phyloP scores from a whole-genome alignment of 2,113 vertebrate genomes.

The Bothrops jararaca region DNA sequence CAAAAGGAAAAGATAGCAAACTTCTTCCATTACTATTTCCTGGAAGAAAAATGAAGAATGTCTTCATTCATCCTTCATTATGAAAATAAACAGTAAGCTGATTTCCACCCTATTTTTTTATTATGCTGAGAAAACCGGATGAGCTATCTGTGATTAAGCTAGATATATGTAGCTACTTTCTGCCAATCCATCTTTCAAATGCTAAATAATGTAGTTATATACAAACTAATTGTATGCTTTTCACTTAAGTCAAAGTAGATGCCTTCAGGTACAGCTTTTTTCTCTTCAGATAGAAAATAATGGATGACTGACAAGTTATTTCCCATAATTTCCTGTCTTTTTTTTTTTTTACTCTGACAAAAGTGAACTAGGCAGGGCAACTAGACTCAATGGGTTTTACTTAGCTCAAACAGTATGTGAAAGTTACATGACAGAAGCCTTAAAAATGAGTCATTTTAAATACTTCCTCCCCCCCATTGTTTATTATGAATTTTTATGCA shows the following conservation, averaged over 20 bases:
- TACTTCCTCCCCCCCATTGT: constrained; percentile 1
- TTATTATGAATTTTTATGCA: constrained; percentile 31
- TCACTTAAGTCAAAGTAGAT: neutral
- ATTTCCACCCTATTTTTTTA: neutral
- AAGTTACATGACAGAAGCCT: constrained; percentile 26
- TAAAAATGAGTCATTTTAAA: constrained; percentile 36
- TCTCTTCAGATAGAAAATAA: constrained; percentile 39
- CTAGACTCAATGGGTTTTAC: constrained; percentile 29
- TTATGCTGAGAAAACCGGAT: neutral
- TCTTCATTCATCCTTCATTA: neutral
- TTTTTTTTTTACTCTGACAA: constrained; percentile 24
- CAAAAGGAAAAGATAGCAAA: neutral
- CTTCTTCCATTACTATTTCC: neutral
- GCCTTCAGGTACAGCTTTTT: neutral
- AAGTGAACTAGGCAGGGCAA: constrained; percentile 45
- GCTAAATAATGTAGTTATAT: neutral
- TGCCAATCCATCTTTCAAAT: neutral
- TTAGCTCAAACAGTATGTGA: constrained; percentile 14
- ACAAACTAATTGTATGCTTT: neutral
- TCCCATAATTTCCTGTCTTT: constrained; percentile 17
- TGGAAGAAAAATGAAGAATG: too few species aligned
- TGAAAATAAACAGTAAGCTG: neutral
- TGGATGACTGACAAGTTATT: constrained; percentile 43
- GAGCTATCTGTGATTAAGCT: neutral
- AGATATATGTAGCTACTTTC: neutral